These are phyloP conservation scores for Regulus satrapa DNA, from an alignment of 2,113 vertebrate species.

Conservation along the genomic window DNA sequence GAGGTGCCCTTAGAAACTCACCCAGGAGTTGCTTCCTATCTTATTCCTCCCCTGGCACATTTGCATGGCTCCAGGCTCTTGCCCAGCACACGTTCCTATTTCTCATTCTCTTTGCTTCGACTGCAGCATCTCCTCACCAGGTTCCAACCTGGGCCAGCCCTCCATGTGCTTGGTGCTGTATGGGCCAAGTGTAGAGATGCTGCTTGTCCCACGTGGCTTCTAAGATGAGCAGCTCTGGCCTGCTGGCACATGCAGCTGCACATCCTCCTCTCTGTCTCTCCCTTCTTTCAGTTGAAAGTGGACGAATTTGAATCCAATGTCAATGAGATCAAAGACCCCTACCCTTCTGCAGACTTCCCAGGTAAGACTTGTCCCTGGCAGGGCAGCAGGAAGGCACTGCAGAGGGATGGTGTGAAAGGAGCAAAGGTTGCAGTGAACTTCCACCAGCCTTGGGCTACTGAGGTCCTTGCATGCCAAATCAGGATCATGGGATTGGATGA, in stretches of 20 bases:
- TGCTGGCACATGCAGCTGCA: background rate
- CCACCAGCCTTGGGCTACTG: background rate
- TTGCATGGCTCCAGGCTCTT: background rate
- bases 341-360: constrained; percentile 96
- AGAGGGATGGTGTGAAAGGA: background rate
- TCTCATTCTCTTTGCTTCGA: background rate
- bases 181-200: background rate
- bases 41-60: background rate
- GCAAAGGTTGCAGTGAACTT: background rate
- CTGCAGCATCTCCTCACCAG: background rate
- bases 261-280: background rate
- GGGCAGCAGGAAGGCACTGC: background rate
- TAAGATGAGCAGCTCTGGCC: background rate
- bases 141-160: background rate
- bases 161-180: background rate
- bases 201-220: background rate
- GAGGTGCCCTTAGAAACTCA: background rate
- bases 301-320: constrained; percentile 98
- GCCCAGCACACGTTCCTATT: background rate
- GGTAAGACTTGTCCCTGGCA: constrained; percentile 70
- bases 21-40: background rate
- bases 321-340: constrained; percentile 97
- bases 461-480: background rate
- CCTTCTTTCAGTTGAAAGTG: constrained; percentile 83
- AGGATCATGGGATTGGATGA: background rate